Conservation (phyloP, 2,888 invertebrate genomes). For the Himalopsyche tibetana region DNA sequence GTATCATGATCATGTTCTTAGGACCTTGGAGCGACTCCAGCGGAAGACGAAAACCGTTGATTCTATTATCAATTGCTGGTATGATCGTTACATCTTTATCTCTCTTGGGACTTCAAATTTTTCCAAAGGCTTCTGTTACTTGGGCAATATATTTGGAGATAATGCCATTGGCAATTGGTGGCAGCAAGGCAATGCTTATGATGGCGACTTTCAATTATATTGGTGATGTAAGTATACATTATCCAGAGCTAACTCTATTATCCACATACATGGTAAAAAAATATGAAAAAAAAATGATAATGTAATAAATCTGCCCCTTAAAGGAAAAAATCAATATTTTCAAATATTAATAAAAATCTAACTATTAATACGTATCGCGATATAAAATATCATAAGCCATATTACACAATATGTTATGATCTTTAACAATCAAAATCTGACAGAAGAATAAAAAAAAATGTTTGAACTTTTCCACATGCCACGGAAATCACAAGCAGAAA, state of each 20-base stretch:
- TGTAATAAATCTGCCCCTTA: too few species aligned
- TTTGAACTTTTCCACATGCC: too few species aligned
- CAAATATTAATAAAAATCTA: too few species aligned
- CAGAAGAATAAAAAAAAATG: too few species aligned
- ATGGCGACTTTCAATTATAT: constrained; percentile 88
- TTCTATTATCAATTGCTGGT: constrained; percentile 77
- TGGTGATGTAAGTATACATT: constrained; percentile 80
- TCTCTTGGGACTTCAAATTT: constrained; percentile 72
- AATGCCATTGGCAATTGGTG: constrained; percentile 83
- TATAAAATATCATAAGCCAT: too few species aligned
- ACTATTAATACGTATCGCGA: too few species aligned
- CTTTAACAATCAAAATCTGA: too few species aligned
- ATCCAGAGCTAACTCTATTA: background rate
- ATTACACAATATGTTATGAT: too few species aligned
- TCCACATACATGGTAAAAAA: background rate
- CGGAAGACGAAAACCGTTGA: constrained; percentile 77
- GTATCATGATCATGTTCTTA: constrained; percentile 75
- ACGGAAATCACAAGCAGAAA: too few species aligned
- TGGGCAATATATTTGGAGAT: constrained; percentile 74
- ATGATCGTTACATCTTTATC: constrained; percentile 76
- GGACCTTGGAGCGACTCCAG: constrained; percentile 81
- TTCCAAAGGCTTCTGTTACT: constrained; percentile 73
- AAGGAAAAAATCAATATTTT: too few species aligned
- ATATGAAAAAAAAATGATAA: too few species aligned
- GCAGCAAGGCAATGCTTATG: constrained; percentile 83